Conservation (phyloP, 2,888 invertebrate species). For the Thereva nobilitata region DNA sequence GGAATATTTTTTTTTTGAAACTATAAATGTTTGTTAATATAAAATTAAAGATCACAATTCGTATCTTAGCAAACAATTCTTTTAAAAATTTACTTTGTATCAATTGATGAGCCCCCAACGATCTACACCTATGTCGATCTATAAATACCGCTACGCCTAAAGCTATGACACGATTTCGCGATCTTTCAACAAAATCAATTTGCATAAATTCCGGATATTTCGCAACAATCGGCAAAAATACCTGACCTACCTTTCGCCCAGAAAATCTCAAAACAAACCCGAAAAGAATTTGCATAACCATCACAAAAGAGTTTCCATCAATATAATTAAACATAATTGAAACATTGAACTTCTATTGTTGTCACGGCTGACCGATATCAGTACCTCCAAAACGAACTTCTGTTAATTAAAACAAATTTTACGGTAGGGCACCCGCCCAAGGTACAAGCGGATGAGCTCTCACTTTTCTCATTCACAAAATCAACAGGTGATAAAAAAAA, state of each 20-base stretch:
- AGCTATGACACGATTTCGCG: no score
- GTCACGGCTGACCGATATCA: neutral
- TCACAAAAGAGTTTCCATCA: neutral
- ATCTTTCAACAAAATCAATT: no score
- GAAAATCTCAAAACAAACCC: neutral
- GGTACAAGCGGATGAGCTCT: conserved; percentile 8
- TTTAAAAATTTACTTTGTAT: no score
- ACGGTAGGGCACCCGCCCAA: neutral
- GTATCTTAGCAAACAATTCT: no score
- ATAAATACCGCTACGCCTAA: no score
- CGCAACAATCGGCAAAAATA: neutral
- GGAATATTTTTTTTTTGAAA: no score
- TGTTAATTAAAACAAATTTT: conserved; percentile 3
- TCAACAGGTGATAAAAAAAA: no score
- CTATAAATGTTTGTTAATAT: no score
- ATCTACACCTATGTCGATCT: no score
- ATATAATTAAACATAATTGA: neutral
- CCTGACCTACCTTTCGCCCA: neutral
- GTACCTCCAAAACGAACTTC: neutral
- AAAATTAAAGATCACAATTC: no score
- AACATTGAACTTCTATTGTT: conserved; percentile 48
- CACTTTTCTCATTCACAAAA: neutral
- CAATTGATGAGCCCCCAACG: no score
- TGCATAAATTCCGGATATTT: no score
- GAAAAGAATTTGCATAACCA: conserved; percentile 13